Percentiles rank a stretch among this genome's conserved stretches.
phyloP scores from a whole-genome alignment of 2,113 vertebrate species.

The Cyphomyrus plagiostoma region DNA sequence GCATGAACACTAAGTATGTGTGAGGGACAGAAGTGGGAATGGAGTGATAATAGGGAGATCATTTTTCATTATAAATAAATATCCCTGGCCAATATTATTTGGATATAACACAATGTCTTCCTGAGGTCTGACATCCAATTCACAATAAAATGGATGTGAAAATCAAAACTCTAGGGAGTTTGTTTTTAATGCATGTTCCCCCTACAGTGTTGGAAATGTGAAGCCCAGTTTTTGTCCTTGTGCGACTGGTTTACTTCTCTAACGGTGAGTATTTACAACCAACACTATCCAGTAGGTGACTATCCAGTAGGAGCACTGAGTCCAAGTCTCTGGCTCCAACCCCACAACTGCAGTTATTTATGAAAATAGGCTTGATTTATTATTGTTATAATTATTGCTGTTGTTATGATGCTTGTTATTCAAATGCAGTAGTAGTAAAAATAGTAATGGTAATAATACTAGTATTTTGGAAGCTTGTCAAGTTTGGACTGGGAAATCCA shows the following conservation, averaged over 20 bases:
- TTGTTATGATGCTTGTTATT: not conserved
- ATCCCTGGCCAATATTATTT: not conserved
- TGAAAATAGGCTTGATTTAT: not conserved
- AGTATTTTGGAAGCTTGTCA: not conserved
- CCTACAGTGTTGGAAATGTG: not conserved
- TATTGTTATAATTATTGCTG: not conserved
- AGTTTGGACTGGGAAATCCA: not conserved
- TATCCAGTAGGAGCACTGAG: not conserved
- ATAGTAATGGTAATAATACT: not conserved
- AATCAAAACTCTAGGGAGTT: not conserved
- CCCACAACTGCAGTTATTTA: too few relatives aligned
- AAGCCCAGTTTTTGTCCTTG: not conserved
- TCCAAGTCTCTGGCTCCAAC: not conserved
- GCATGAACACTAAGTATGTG: not conserved
- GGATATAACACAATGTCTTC: not conserved
- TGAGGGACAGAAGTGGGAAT: not conserved
- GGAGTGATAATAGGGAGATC: too few relatives aligned
- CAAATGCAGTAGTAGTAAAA: too few relatives aligned
- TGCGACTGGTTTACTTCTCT: not conserved
- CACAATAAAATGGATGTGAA: not conserved
- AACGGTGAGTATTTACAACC: not conserved
- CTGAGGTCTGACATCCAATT: not conserved
- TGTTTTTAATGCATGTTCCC: not conserved
- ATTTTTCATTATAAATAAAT: slow-evolving; percentile 9
- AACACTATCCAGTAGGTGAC: not conserved